Base-by-base conservation (phyloP, 1,140 invertebrate species). In the Lepidurus packardi region DNA sequence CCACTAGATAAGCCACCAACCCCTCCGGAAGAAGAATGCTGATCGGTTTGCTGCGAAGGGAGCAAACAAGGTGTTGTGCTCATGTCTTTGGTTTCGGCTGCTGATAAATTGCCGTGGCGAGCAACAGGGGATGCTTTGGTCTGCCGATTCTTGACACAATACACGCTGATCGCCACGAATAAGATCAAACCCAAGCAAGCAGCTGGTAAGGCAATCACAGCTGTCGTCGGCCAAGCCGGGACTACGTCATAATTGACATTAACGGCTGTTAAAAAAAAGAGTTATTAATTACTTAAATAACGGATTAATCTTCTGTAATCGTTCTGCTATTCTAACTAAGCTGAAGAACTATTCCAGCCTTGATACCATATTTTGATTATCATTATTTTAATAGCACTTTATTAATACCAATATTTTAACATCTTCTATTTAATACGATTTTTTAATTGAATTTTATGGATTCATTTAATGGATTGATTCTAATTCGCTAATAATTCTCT, bases 71-170 rank as follows among this genome's bases (percentile, higher is more conserved):
- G 73, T 13, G 73, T 78, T 65, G 65, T 34, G 47, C 78, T 78
- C 7, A 78, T 73, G 47, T 78, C 78, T 45, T 78, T 78, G 78
- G 45, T 78, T 25, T 78, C 78, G 13, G 44, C 44, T 11, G 44
- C 45, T 34, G 44, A 43, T 44, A 73, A 47, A 75, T 45, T 7
- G 53, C 65, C 13, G 43, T 74, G 44, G 24, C 78, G 43, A 45
- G 47, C 41, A 73, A 43, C 16, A 42, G 41, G n/a, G 21, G 78
- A 43, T 41, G 44, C 47, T 43, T 43, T 45, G n/a, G 43, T 42
- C 21, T 74, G 78, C 73, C 75, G 44, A 21, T 45, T 47, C 44
- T 78, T 78, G 73, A 78, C 65, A 45, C 75, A 78, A 74, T 78
- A 78, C 21, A 73, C 73, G 24, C 44, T 78, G 41, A 73, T 45